These are phyloP conservation scores for Patiria pectinifera DNA, from an alignment of 53 echinoderm and acorn worm genomes.

Conservation along the genomic window DNA sequence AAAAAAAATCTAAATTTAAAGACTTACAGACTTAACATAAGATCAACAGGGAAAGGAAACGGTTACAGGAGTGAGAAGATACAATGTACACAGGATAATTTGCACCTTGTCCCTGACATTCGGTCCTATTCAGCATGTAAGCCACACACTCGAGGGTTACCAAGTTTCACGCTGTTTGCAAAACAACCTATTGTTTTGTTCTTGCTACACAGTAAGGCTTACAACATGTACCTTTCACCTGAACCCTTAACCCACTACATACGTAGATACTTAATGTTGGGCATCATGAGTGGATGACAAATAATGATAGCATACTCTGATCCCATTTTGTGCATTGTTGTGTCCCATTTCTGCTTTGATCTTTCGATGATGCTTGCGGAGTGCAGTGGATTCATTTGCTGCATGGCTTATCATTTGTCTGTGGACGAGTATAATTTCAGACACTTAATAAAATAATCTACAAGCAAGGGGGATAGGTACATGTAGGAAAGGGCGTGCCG, in stretches of 20 bases:
- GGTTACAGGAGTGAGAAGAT: no score
- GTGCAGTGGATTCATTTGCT: background rate
- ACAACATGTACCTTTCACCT: slow-evolving; percentile 1
- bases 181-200: background rate
- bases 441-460: no score
- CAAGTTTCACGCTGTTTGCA: background rate
- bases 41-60: no score
- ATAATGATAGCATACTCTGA: background rate
- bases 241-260: background rate
- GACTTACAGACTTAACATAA: no score
- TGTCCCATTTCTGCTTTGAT: no score
- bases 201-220: background rate
- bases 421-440: no score
- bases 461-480: no score
- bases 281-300: slow-evolving; percentile 4
- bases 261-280: background rate
- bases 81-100: background rate
- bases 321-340: background rate
- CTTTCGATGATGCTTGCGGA: background rate
- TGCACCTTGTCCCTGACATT: background rate
- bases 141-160: background rate
- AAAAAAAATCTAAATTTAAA: no score
- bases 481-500: no score
- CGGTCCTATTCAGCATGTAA: background rate
- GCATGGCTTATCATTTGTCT: background rate